Conservation (phyloP, 2,797 vertebrate species). For the Hozukius guyotensis region DNA sequence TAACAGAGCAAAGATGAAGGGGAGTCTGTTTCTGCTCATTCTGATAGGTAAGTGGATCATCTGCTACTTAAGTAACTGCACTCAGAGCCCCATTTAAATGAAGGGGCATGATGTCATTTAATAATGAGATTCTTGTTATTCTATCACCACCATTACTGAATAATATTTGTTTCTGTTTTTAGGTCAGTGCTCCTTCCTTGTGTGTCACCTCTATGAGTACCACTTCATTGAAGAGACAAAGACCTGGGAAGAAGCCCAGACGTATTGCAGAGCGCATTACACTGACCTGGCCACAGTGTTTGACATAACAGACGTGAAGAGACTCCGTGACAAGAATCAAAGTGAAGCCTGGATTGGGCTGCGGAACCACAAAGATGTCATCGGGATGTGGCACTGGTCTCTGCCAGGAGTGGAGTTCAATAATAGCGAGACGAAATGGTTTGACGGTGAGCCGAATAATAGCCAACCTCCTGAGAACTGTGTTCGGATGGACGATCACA, state of each 20-base stretch:
- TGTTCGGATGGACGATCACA: rapidly evolving
- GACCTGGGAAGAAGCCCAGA: constrained; percentile 27
- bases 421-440: rapidly evolving
- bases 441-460: rapidly evolving
- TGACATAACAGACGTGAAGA: background rate
- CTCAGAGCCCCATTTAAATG: too few species aligned
- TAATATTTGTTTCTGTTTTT: background rate
- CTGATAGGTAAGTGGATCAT: constrained; percentile 35
- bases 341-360: constrained; percentile 54
- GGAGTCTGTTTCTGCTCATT: constrained; percentile 23
- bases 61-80: too few species aligned
- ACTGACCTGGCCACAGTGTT: constrained; percentile 46
- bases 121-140: background rate
- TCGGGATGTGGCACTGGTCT: constrained; percentile 47
- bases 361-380: rapidly evolving
- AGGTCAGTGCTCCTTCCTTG: constrained; percentile 7
- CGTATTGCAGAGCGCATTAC: background rate
- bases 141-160: background rate
- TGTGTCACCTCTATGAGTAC: background rate
- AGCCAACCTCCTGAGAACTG: rapidly evolving
- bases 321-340: rapidly evolving
- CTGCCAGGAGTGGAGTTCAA: background rate
- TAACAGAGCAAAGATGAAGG: constrained; percentile 24
- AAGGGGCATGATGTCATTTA: too few species aligned
- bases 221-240: rapidly evolving